Percentiles rank a stretch among this genome's conserved stretches.
phyloP scores from a whole-genome alignment of 2,888 invertebrate species.

The Nasonovia ribisnigri region DNA sequence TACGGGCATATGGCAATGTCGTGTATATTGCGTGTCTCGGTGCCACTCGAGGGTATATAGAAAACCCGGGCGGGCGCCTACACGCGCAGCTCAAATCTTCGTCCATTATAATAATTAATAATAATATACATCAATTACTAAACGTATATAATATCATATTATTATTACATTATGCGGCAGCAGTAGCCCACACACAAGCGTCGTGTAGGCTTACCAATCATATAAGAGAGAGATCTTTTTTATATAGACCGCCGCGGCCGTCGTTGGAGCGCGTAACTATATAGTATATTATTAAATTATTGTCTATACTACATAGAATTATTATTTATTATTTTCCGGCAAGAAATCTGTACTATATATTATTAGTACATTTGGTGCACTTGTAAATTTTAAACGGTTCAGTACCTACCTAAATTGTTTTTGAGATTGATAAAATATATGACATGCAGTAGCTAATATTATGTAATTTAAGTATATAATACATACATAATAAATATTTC shows the following conservation, averaged over 20 bases:
- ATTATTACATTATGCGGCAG: background rate
- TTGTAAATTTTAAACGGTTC: background rate
- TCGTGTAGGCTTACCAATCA: background rate
- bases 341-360: background rate
- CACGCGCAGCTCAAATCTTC: background rate
- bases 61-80: slow-evolving; percentile 6
- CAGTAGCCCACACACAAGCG: background rate
- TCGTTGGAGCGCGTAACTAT: background rate
- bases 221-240: background rate
- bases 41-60: background rate
- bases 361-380: background rate
- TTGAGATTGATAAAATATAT: background rate
- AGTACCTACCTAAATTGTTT: background rate
- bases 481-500: background rate
- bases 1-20: background rate
- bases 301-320: background rate
- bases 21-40: background rate
- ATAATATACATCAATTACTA: slow-evolving; percentile 14
- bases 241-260: background rate
- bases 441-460: background rate
- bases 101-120: background rate
- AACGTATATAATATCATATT: background rate
- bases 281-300: background rate
- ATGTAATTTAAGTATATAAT: background rate
- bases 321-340: background rate